These are phyloP conservation scores for Microcebus lehilahytsara DNA, from an alignment of 2,113 vertebrate species.

Conservation along the genomic window DNA sequence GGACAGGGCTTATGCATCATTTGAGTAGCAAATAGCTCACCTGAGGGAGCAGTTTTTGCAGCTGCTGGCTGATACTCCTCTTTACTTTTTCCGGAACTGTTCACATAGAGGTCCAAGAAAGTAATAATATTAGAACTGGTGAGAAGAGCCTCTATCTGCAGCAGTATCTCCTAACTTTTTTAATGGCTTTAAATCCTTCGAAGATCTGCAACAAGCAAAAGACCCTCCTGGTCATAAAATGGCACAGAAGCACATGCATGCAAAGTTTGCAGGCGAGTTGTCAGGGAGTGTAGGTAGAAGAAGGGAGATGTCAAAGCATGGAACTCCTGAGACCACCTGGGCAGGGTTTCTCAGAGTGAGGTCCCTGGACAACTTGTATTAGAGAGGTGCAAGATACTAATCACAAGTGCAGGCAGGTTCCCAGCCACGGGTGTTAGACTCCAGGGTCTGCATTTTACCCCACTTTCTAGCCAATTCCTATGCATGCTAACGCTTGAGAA, in stretches of 20 bases:
- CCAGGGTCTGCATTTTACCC: neutral
- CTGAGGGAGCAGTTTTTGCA: conserved; percentile 1
- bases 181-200: neutral
- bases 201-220: neutral
- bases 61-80: neutral
- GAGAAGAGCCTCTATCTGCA: neutral
- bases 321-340: neutral
- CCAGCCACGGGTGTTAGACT: neutral
- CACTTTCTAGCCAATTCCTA: neutral
- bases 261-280: neutral
- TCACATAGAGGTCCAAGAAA: neutral
- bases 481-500: neutral
- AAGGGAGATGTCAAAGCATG: neutral
- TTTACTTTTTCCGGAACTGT: neutral
- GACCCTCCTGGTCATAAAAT: neutral
- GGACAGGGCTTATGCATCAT: neutral
- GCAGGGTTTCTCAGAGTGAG: neutral
- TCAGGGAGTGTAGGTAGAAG: neutral
- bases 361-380: no score
- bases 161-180: neutral
- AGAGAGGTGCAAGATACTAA: neutral
- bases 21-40: neutral
- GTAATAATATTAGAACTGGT: neutral
- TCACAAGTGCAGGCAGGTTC: neutral
- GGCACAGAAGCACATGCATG: neutral